Conservation (phyloP, 2,797 vertebrate species). For the Yasuhikotakia modesta region DNA sequence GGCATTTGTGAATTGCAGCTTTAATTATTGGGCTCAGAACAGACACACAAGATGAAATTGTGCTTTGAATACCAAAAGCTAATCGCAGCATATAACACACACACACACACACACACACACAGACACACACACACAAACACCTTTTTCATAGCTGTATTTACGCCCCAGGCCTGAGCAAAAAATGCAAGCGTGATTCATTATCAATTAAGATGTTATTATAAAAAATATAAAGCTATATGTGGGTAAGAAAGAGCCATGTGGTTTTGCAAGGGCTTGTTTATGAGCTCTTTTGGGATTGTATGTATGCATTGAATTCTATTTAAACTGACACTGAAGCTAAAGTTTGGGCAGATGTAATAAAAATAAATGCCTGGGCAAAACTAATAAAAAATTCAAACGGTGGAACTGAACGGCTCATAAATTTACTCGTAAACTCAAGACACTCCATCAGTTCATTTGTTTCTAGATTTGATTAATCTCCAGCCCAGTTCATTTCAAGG, state of each 20-base stretch:
- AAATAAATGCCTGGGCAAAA: slow-evolving; percentile 46
- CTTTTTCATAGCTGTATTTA: slow-evolving; percentile 25
- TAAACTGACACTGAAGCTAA: slow-evolving; percentile 33
- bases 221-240: slow-evolving; percentile 26
- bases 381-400: slow-evolving; percentile 45
- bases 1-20: slow-evolving; percentile 37
- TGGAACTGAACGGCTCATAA: slow-evolving; percentile 36
- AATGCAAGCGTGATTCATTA: slow-evolving; percentile 43
- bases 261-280: slow-evolving; percentile 38
- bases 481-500: slow-evolving; percentile 37
- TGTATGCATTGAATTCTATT: slow-evolving; percentile 44
- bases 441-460: slow-evolving; percentile 46
- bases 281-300: slow-evolving; percentile 35
- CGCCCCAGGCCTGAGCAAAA: slow-evolving; percentile 7
- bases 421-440: slow-evolving; percentile 44
- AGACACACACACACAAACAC: not conserved
- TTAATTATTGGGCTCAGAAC: slow-evolving; percentile 28
- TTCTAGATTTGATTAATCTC: slow-evolving; percentile 46
- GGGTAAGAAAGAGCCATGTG: slow-evolving; percentile 24
- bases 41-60: slow-evolving; percentile 5
- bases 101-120: not conserved
- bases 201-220: slow-evolving; percentile 44
- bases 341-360: slow-evolving; percentile 32
- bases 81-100: not conserved
- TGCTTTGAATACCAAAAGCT: slow-evolving; percentile 34